phyloP scores from a whole-genome alignment of 2,113 vertebrate species.

The Morone saxatilis region DNA sequence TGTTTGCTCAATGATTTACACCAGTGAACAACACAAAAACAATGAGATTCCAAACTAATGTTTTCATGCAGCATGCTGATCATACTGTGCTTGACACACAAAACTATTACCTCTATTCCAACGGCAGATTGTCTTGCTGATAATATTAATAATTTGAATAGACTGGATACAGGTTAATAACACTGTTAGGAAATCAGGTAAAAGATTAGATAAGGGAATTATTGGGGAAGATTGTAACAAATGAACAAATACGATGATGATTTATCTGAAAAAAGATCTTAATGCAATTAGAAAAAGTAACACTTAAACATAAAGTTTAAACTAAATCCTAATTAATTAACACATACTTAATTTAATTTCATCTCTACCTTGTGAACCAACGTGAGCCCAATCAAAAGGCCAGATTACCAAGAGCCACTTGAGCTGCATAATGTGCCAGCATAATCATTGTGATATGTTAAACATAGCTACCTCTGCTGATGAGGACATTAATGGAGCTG shows the following conservation, averaged over 20 bases:
- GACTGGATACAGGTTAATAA: slow-evolving; percentile 10
- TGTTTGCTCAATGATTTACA: slow-evolving; percentile 7
- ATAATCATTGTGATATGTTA: slow-evolving; percentile 48
- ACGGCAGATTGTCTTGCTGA: not conserved
- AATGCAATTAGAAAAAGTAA: slow-evolving; percentile 22
- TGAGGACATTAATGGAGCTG: slow-evolving; percentile 47
- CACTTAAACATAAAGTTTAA: slow-evolving; percentile 18
- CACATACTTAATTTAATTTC: not conserved
- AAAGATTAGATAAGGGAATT: not conserved
- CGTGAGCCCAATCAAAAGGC: slow-evolving; percentile 38
- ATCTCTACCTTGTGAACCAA: slow-evolving; percentile 16
- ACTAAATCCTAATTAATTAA: slow-evolving; percentile 22
- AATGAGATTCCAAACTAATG: not conserved
- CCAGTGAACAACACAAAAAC: not conserved
- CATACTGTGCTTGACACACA: not conserved
- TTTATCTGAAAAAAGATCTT: not conserved
- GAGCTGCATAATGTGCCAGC: slow-evolving; percentile 11
- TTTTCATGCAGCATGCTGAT: not conserved
- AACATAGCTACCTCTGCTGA: slow-evolving; percentile 42
- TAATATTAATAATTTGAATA: not conserved
- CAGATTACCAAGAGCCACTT: slow-evolving; percentile 46
- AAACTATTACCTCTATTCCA: slow-evolving; percentile 1
- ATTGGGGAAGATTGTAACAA: not conserved
- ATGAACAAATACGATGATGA: not conserved
- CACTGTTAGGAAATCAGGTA: not conserved